These are phyloP conservation scores for Telmatherina bonti DNA, from an alignment of 2,797 vertebrate species.

Conservation along the genomic window DNA sequence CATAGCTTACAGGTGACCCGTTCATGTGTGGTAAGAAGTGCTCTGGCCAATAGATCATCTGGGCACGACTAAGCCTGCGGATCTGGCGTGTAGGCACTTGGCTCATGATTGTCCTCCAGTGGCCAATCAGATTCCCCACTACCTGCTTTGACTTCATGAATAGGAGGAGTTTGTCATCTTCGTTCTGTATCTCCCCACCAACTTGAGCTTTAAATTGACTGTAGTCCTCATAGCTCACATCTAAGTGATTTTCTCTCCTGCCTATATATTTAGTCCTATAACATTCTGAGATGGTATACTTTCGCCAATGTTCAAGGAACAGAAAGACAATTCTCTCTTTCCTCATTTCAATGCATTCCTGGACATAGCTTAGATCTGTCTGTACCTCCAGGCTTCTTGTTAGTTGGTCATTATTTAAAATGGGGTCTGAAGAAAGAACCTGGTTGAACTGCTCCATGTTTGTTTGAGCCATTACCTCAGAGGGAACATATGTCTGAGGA, in stretches of 20 bases:
- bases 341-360: constrained; percentile 88
- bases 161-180: constrained; percentile 86
- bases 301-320: constrained; percentile 96
- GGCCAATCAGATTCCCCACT: constrained; percentile 89
- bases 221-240: constrained; percentile 68
- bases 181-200: constrained; percentile 70
- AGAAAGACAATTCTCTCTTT: constrained; percentile 93
- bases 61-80: constrained; percentile 84
- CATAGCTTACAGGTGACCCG: constrained; percentile 86
- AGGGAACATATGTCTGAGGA: constrained; percentile 63
- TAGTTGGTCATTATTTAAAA: constrained; percentile 80
- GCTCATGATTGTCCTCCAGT: constrained; percentile 91
- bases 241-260: constrained; percentile 65
- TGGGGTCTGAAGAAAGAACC: constrained; percentile 68
- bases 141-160: constrained; percentile 90
- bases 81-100: constrained; percentile 88
- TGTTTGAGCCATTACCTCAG: constrained; percentile 63
- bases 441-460: constrained; percentile 75
- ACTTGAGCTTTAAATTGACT: constrained; percentile 60
- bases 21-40: constrained; percentile 93
- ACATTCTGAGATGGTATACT: constrained; percentile 85
- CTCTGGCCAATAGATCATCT: constrained; percentile 94
- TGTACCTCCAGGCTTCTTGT: constrained; percentile 84
- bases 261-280: constrained; percentile 75
- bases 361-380: constrained; percentile 85